Conservation (phyloP, 2,113 vertebrate species). For the Clarias magur region DNA sequence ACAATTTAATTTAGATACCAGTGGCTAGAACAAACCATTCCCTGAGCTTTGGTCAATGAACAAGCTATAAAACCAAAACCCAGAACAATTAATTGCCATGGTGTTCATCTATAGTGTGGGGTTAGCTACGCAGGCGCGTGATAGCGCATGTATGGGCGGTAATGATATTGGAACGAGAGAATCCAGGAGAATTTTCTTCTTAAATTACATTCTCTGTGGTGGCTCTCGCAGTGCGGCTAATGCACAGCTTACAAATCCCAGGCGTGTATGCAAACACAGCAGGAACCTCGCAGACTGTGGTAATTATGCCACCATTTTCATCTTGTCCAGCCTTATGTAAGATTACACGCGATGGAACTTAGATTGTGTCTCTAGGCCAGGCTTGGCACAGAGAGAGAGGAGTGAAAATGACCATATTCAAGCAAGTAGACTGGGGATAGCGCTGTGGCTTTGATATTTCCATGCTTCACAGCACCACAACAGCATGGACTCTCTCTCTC, state of each 20-base stretch:
- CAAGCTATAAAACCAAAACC: slow-evolving; percentile 59
- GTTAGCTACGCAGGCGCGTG: slow-evolving; percentile 49
- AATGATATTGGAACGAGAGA: slow-evolving; percentile 52
- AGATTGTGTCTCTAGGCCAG: slow-evolving; percentile 15
- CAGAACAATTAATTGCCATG: slow-evolving; percentile 63
- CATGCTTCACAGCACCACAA: slow-evolving; percentile 32
- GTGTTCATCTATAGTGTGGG: slow-evolving; percentile 56
- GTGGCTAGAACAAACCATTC: slow-evolving; percentile 66
- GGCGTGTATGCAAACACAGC: slow-evolving; percentile 56
- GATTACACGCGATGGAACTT: slow-evolving; percentile 47
- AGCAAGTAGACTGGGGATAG: slow-evolving; percentile 6
- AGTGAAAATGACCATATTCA: slow-evolving; percentile 44
- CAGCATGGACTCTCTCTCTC: not conserved
- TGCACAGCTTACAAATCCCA: slow-evolving; percentile 55
- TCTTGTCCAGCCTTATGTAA: slow-evolving; percentile 54
- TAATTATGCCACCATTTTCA: slow-evolving; percentile 58
- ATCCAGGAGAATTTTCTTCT: slow-evolving; percentile 47
- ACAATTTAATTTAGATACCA: slow-evolving; percentile 83
- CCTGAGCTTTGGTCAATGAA: slow-evolving; percentile 63
- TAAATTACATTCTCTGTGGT: slow-evolving; percentile 60
- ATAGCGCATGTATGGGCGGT: slow-evolving; percentile 53
- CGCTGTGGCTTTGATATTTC: slow-evolving; percentile 36
- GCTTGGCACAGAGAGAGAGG: slow-evolving; percentile 15
- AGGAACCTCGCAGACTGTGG: slow-evolving; percentile 38
- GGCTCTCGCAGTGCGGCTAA: slow-evolving; percentile 51